Percentiles rank a stretch among this genome's conserved stretches.
phyloP scores from a whole-genome alignment of 2,797 vertebrate genomes.

The Typhlichthys subterraneus region DNA sequence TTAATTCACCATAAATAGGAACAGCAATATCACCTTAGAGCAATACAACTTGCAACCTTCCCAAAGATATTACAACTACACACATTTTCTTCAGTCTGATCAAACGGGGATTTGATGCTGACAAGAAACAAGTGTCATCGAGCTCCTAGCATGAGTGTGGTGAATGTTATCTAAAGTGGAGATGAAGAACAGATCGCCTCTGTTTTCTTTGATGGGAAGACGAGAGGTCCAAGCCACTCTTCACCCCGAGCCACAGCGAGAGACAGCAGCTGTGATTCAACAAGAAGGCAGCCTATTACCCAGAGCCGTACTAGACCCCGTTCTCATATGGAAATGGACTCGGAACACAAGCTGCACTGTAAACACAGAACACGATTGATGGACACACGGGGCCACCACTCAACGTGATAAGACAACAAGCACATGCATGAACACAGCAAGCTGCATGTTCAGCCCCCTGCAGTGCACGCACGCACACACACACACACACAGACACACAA shows the following conservation, averaged over 20 bases:
- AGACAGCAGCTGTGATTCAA: not conserved
- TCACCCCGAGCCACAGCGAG: constrained; percentile 7
- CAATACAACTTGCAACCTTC: too few species aligned
- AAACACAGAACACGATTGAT: constrained; percentile 45
- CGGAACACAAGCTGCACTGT: constrained; percentile 40
- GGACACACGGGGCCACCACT: constrained; percentile 23
- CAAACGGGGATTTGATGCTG: constrained; percentile 14
- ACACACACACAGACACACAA: not conserved
- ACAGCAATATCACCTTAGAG: too few species aligned
- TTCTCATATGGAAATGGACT: constrained; percentile 29
- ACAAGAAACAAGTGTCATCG: constrained; percentile 23
- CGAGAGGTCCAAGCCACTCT: constrained; percentile 21
- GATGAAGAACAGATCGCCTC: constrained; percentile 25
- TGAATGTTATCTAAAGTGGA: constrained; percentile 19
- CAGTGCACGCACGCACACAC: not conserved
- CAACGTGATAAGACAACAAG: constrained; percentile 25
- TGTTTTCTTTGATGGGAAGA: constrained; percentile 31
- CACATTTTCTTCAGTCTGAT: constrained; percentile 3
- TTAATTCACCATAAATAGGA: too few species aligned
- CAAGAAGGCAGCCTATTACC: constrained; percentile 7
- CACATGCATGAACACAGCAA: constrained; percentile 12
- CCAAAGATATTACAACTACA: too few species aligned
- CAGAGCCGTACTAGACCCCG: constrained; percentile 44
- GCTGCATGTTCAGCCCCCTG: constrained; percentile 23
- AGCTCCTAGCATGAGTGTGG: constrained; percentile 5